Evolutionary conservation across 2,888 invertebrate genomes (phyloP).

Genomic region (Andrena camellia): DNA sequence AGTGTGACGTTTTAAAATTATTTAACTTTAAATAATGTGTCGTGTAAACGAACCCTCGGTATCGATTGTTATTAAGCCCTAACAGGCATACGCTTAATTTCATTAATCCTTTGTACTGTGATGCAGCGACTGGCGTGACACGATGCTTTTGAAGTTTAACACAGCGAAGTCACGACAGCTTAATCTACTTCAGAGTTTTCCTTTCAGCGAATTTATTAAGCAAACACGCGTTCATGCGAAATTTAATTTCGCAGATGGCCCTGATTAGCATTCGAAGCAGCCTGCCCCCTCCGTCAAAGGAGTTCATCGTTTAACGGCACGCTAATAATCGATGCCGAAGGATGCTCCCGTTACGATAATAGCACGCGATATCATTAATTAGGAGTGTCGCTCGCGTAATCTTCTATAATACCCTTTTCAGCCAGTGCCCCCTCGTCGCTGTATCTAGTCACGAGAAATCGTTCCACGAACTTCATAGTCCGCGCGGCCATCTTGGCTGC

Average conservation of each 20-base stretch:
- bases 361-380: conserved; percentile 16
- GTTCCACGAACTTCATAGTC: neutral
- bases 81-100: conserved; percentile 3
- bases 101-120: conserved; percentile 4
- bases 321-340: conserved; percentile 17
- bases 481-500: neutral
- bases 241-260: conserved; percentile 32
- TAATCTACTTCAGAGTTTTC: neutral
- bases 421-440: neutral
- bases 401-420: neutral
- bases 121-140: conserved; percentile 3
- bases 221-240: conserved; percentile 9
- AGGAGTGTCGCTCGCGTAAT: conserved; percentile 17
- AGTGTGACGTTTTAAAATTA: neutral
- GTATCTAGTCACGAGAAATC: conserved; percentile 2
- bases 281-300: neutral
- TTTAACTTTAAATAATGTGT: neutral
- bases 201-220: conserved; percentile 20
- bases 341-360: conserved; percentile 8
- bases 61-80: neutral
- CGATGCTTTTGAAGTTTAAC: conserved; percentile 11
- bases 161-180: conserved; percentile 21
- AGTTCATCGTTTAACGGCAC: neutral
- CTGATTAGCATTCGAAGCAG: conserved; percentile 3
- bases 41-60: neutral